Conservation (phyloP, 2,888 invertebrate genomes). For the Odontomyia ornata region DNA sequence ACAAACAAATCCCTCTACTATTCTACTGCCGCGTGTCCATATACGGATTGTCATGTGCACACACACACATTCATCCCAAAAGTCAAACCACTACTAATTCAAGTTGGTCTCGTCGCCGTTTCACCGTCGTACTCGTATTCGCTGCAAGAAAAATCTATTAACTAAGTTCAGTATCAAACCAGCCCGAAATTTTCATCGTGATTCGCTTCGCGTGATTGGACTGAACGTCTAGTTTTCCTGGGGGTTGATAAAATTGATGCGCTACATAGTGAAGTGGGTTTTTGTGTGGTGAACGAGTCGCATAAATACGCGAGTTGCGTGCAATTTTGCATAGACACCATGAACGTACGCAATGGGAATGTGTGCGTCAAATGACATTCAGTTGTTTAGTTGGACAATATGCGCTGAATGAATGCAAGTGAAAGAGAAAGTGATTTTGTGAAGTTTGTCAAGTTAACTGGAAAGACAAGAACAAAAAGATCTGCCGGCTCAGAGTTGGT, state of each 20-base stretch:
- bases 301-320: conserved; percentile 32
- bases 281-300: neutral
- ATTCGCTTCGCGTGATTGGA: neutral
- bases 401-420: conserved; percentile 23
- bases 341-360: neutral
- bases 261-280: neutral
- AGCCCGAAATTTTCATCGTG: too few relatives aligned
- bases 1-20: conserved; percentile 7
- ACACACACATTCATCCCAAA: neutral
- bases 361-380: conserved; percentile 9
- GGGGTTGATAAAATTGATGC: neutral
- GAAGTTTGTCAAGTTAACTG: neutral
- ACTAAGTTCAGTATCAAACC: neutral
- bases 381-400: neutral
- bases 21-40: neutral
- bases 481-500: neutral
- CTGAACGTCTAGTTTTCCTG: neutral
- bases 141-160: conserved; percentile 14
- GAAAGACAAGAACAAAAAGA: neutral
- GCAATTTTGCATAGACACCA: conserved; percentile 26
- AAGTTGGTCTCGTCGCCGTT: conserved; percentile 1
- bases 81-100: neutral
- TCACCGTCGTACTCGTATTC: neutral
- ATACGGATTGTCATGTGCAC: neutral
- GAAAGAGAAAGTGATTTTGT: neutral